Percentiles rank a stretch among this genome's conserved stretches.
Conservation (phyloP, 2,797 vertebrate genomes). For the Rousettus madagascariensis region DNA sequence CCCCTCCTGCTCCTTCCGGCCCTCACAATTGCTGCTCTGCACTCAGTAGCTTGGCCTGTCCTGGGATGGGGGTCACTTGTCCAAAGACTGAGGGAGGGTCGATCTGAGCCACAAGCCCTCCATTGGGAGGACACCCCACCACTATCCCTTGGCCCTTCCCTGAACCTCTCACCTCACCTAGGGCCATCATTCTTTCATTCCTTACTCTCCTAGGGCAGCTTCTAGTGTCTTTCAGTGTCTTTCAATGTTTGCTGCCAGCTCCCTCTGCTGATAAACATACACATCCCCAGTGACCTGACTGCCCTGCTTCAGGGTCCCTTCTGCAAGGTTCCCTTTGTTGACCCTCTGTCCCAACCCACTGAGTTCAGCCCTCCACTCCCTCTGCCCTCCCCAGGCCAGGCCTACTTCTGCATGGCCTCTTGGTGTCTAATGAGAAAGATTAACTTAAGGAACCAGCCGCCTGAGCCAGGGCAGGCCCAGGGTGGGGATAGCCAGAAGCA, state of each 20-base stretch:
- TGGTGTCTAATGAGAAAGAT: neutral
- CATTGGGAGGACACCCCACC: neutral
- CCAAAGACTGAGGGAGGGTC: neutral
- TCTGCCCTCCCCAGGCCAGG: neutral
- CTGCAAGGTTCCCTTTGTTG: neutral
- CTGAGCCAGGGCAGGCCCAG: neutral
- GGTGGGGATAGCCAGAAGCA: neutral
- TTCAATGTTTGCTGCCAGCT: neutral
- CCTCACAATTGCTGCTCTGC: neutral
- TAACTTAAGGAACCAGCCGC: neutral
- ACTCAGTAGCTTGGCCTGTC: neutral
- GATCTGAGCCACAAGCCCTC: neutral
- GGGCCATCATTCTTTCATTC: neutral
- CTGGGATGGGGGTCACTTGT: neutral
- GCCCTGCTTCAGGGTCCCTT: neutral
- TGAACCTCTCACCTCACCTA: too few relatives aligned
- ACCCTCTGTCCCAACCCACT: neutral
- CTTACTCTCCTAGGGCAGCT: neutral
- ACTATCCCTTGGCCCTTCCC: neutral
- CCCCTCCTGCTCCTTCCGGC: accelerated
- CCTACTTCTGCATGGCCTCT: neutral
- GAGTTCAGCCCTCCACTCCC: neutral
- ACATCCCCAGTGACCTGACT: neutral
- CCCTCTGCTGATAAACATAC: neutral
- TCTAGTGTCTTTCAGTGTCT: neutral